Evolutionary conservation across 2,113 vertebrate species (phyloP).

Genomic region (Cyanistes caeruleus): DNA sequence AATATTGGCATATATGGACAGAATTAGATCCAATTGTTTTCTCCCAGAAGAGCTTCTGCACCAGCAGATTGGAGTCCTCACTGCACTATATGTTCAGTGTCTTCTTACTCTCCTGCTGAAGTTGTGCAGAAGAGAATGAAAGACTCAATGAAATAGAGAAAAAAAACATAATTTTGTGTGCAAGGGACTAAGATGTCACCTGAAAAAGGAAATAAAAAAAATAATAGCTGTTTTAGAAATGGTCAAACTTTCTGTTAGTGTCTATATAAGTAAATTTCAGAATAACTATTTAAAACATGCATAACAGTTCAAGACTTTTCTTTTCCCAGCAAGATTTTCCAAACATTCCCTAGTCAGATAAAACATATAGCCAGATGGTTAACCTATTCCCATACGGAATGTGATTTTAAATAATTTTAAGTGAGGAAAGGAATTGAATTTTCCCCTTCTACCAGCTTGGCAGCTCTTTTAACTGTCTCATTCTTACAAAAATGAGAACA

Average conservation of each 20-base stretch:
- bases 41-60: not conserved
- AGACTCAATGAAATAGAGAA: not conserved
- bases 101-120: not conserved
- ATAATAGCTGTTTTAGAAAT: not conserved
- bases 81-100: not conserved
- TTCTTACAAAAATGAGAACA: not conserved
- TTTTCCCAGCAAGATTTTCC: not conserved
- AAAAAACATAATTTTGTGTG: not conserved
- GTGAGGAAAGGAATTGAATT: not conserved
- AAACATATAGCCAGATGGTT: not conserved
- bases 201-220: not conserved
- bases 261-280: not conserved
- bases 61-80: not conserved
- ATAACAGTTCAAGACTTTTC: not conserved
- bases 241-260: not conserved
- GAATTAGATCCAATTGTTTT: not conserved
- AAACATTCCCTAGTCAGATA: not conserved
- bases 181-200: not conserved
- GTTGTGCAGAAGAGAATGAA: not conserved
- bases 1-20: not conserved
- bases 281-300: not conserved
- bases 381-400: not conserved
- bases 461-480: not conserved
- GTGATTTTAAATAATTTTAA: conserved; percentile 1
- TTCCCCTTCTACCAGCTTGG: not conserved